Evolutionary conservation across 2,797 vertebrate species (phyloP), one percentile per base, ranked within the genome.

Genomic region (Macropus fuliginosus): DNA sequence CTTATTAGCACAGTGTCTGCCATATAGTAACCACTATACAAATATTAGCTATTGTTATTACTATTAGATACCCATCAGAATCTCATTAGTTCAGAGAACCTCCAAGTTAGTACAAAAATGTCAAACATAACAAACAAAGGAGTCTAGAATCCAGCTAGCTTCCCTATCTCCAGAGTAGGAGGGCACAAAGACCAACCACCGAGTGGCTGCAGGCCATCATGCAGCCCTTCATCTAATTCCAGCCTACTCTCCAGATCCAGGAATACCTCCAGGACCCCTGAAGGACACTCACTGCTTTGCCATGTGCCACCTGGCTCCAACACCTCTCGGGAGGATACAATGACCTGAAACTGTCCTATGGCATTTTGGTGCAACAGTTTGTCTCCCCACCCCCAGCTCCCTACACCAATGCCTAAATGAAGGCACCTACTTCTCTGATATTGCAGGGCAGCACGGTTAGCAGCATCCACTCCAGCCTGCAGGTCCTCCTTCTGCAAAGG

Each of bases 401-500:
- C 54, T 3, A 93, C 55, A 31, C 9, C 28, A 46, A 91, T 12
- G 8, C 24, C 18, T 40, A 9, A 34, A 46, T 24, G 66, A 93
- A 21, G 9, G 24, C 93, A 94, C 98, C 97, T 98, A 99, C 99
- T 99, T 98, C 98, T 99, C 91, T 99, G 98, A 98, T 99, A 99
- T 57, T 98, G 98, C 34, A 99, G 99, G 16, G 99, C 99, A 0
- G 99, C 97, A 1, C 89, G 93, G 96, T 99, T 99, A 92, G 99
- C 99, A 40, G 98, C 98, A 0, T 99, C 98, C 94, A 99, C 99
- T 1, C 99, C 99, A 4, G 96, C 94, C 98, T 99, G 99, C 90
- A 99, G 92, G 98, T 99, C 99, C 16, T 99, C 99, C 97, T 99
- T 99, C 40, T 98, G 99, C 97, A 99, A 98, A 0, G 98, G 97